A percentile compares a stretch with the other conserved stretches of the same genome.
These are phyloP conservation scores for Oophaga sylvatica DNA, from an alignment of 2,797 vertebrate genomes.

Conservation along the genomic window DNA sequence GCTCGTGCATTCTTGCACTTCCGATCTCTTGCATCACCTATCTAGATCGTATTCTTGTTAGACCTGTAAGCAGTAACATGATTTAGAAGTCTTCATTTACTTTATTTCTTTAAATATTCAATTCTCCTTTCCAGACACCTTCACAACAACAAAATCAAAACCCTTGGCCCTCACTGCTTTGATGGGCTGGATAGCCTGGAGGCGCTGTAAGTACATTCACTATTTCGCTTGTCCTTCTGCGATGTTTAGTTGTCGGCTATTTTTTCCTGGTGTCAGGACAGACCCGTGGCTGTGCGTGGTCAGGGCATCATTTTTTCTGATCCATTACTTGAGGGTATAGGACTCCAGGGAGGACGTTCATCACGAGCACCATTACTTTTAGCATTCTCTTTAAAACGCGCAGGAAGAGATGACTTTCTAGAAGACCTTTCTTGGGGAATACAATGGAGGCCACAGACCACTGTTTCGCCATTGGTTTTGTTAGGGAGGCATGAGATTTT, in stretches of 20 bases:
- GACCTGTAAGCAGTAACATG: not conserved
- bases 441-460: not conserved
- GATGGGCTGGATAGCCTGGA: constrained; percentile 92
- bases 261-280: not conserved
- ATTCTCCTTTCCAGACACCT: constrained; percentile 82
- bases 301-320: constrained; percentile 33
- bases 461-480: not conserved
- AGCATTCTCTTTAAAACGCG: not conserved
- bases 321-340: constrained; percentile 44
- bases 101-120: not conserved
- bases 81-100: not conserved
- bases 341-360: constrained; percentile 11
- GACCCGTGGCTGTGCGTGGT: constrained; percentile 6
- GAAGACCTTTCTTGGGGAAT: not conserved
- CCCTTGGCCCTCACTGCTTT: constrained; percentile 87
- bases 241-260: not conserved
- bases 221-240: constrained; percentile 2
- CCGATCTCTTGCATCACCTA: too few relatives aligned
- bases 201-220: constrained; percentile 87
- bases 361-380: constrained; percentile 23
- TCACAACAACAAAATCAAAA: constrained; percentile 95
- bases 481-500: not conserved
- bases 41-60: not conserved
- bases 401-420: not conserved
- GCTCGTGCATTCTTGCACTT: too few relatives aligned